Percentiles rank a stretch among this genome's conserved stretches.
phyloP scores from a whole-genome alignment of 2,113 vertebrate genomes.

The Silurus asotus region DNA sequence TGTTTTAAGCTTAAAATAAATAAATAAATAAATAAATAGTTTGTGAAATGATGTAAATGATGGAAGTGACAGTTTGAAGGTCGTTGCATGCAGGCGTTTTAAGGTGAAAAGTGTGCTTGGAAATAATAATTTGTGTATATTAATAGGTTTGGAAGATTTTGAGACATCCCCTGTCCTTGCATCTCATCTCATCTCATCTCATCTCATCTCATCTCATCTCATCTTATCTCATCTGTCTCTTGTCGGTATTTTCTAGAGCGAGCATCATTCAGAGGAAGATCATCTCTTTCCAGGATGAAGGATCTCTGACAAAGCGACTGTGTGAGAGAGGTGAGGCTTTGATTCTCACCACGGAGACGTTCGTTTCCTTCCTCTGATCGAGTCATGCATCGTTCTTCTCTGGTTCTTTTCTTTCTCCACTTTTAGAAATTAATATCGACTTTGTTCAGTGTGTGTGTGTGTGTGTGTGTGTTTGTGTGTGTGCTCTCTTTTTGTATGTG shows the following conservation, averaged over 20 bases:
- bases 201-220: not conserved
- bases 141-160: not conserved
- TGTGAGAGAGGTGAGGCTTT: slow-evolving; percentile 90
- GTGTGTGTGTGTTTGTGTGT: slow-evolving; percentile 10
- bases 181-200: not conserved
- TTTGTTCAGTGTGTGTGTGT: slow-evolving; percentile 45
- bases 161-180: not conserved
- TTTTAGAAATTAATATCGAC: slow-evolving; percentile 46
- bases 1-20: no score
- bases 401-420: slow-evolving; percentile 12
- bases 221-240: not conserved
- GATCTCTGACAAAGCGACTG: slow-evolving; percentile 90
- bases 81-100: not conserved
- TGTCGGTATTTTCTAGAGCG: slow-evolving; percentile 71
- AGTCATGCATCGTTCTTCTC: slow-evolving; percentile 1
- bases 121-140: not conserved
- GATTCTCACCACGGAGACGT: slow-evolving; percentile 36
- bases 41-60: not conserved
- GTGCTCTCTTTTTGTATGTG: not conserved
- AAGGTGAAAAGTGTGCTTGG: not conserved
- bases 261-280: slow-evolving; percentile 97
- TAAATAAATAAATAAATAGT: no score
- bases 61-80: not conserved
- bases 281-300: slow-evolving; percentile 98
- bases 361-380: slow-evolving; percentile 6